phyloP scores from a whole-genome alignment of 2,888 invertebrate genomes.

The Halictus ligatus region DNA sequence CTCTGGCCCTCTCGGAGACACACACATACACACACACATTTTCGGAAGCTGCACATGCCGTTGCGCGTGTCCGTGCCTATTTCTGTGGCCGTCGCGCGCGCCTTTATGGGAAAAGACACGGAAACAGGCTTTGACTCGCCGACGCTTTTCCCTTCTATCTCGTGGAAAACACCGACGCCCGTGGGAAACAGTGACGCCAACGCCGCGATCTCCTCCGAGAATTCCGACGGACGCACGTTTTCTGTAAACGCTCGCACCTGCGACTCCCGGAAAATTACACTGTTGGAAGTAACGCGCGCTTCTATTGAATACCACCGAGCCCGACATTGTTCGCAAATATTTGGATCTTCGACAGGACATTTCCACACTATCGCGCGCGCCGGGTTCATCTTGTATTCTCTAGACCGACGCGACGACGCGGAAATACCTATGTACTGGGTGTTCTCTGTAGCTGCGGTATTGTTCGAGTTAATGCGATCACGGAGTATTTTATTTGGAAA shows the following conservation, averaged over 20 bases:
- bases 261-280: neutral
- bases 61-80: slow-evolving; percentile 36
- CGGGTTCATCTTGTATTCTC: slow-evolving; percentile 26
- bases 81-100: slow-evolving; percentile 49
- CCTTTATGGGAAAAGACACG: slow-evolving; percentile 35
- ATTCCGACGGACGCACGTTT: slow-evolving; percentile 53
- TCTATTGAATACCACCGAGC: slow-evolving; percentile 3
- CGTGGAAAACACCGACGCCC: slow-evolving; percentile 71
- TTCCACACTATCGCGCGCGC: slow-evolving; percentile 7
- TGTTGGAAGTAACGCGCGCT: neutral
- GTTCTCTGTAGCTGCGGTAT: neutral
- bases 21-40: slow-evolving; percentile 17
- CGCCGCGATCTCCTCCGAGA: slow-evolving; percentile 61
- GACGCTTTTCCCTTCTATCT: slow-evolving; percentile 48
- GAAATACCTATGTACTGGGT: neutral
- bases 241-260: slow-evolving; percentile 40
- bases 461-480: neutral
- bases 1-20: slow-evolving; percentile 11
- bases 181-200: slow-evolving; percentile 64
- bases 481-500: neutral
- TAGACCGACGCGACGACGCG: slow-evolving; percentile 30
- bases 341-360: slow-evolving; percentile 18
- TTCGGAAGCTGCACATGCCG: slow-evolving; percentile 30
- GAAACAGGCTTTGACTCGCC: slow-evolving; percentile 38
- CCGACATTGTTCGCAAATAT: slow-evolving; percentile 26